Evolutionary conservation across 2,797 vertebrate species (phyloP), one percentile per base, ranked within the genome.

Genomic region (Sebastes itinus): DNA sequence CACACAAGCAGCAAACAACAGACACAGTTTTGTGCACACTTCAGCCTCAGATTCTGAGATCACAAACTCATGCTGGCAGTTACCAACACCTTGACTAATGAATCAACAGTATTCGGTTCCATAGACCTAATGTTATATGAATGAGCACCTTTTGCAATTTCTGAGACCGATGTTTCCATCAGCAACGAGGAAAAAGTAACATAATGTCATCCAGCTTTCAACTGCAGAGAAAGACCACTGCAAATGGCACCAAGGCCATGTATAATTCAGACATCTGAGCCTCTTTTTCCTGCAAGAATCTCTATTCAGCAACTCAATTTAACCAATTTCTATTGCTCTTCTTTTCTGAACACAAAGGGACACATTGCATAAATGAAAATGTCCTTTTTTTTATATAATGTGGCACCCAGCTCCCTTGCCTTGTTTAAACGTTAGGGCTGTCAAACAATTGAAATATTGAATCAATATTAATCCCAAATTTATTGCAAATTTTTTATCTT

Each of bases 191-290:
- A 22, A 66, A 33, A 71, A 7, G 16, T 20, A 23, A 38, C 28
- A 62, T 6, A 32, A 55, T 49, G 18, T 10, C 33, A 61, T 27
- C 27, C 12, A 66, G 27, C 22, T 52, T 75, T 54, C 18, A 78
- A 61, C 20, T 64, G 65, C 27, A 46, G 52, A 55, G 27, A 56
- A 67, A 76, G n/a, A 46, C 7, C 23, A 60, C n/a, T 55, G 20
- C n/a, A 72, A 55, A 27, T 56, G 56, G 52, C 66, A 60, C 7
- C 14, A 8, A 60, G 10, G 25, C 12, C 14, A 63, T 81, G 35
- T 75, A 72, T 84, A 42, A 74, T 77, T 79, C 60, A 74, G 5
- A 63, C 28, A 58, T 23, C 27, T 49, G n/a, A 63, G 54, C 20
- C 52, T 22, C 7, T 54, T n/a, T 10, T 64, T 23, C 58, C 25